A percentile compares a stretch with the other conserved stretches of the same genome.
Conservation (phyloP, 2,888 invertebrate genomes). For the Amiota minor region DNA sequence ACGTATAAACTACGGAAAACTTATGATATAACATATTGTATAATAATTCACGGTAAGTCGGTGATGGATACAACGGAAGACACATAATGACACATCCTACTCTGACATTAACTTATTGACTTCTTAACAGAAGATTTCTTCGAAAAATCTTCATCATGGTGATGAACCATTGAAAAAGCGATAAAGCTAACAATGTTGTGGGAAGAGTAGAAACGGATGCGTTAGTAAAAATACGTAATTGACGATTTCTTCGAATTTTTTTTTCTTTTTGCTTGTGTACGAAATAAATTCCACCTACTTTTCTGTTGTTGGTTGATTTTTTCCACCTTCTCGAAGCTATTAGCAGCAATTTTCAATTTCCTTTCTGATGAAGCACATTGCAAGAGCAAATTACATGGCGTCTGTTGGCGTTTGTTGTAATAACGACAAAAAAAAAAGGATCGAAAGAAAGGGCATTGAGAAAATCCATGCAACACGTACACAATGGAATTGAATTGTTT, state of each 20-base stretch:
- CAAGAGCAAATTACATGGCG: slow-evolving; percentile 71
- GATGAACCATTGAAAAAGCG: neutral
- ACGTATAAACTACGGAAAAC: no score
- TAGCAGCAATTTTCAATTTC: slow-evolving; percentile 72
- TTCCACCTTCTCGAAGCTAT: slow-evolving; percentile 52
- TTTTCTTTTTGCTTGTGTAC: neutral
- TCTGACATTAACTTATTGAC: slow-evolving; percentile 20
- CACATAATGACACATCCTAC: slow-evolving; percentile 9
- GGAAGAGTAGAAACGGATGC: neutral
- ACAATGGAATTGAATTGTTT: slow-evolving; percentile 56
- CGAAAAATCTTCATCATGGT: neutral
- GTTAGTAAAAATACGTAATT: neutral
- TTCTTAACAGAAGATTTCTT: slow-evolving; percentile 22
- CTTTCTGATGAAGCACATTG: slow-evolving; percentile 72
- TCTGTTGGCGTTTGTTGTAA: slow-evolving; percentile 2
- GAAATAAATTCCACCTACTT: slow-evolving; percentile 66
- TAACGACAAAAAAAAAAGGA: slow-evolving; percentile 42
- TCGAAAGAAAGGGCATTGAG: slow-evolving; percentile 24
- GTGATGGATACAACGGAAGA: no score
- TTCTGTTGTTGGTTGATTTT: slow-evolving; percentile 51
- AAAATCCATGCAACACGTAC: slow-evolving; percentile 54
- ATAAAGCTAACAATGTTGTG: neutral
- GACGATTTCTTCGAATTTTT: slow-evolving; percentile 18
- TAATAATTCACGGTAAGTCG: no score
- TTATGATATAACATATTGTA: no score